These are phyloP conservation scores for Nomada goodeniana DNA, from an alignment of 2,888 invertebrate genomes.

Conservation along the genomic window DNA sequence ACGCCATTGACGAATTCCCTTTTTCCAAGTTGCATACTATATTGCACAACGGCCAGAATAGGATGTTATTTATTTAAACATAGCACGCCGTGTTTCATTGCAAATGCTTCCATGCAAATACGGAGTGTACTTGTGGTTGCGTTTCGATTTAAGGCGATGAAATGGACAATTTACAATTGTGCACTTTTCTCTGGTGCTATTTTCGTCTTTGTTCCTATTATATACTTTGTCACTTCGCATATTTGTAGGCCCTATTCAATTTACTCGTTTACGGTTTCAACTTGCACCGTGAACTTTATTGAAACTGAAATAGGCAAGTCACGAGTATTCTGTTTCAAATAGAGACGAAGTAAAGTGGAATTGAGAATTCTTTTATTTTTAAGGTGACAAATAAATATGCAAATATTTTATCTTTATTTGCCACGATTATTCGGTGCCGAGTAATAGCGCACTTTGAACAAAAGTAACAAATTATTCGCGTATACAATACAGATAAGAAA, in stretches of 20 bases:
- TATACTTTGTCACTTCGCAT: background rate
- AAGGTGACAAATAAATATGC: too few species aligned
- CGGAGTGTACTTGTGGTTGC: background rate
- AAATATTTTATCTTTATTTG: too few species aligned
- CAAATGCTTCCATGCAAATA: slow-evolving; percentile 20
- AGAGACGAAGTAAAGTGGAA: background rate
- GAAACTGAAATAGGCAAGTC: background rate
- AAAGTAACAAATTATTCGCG: too few species aligned
- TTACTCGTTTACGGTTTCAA: background rate
- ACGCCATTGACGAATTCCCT: slow-evolving; percentile 3
- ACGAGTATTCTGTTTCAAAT: background rate
- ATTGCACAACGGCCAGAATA: background rate
- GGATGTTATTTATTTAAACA: slow-evolving; percentile 8
- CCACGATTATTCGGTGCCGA: too few species aligned
- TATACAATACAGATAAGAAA: too few species aligned
- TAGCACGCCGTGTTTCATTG: background rate
- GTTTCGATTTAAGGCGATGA: slow-evolving; percentile 26
- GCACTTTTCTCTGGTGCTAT: slow-evolving; percentile 40
- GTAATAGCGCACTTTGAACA: too few species aligned
- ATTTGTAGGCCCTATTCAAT: slow-evolving; percentile 11
- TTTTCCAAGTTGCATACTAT: background rate
- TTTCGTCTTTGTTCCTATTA: slow-evolving; percentile 17
- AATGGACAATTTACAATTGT: slow-evolving; percentile 37
- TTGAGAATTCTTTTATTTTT: too few species aligned
- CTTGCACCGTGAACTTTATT: background rate